These are phyloP conservation scores for Hepsetus odoe DNA, from an alignment of 2,113 vertebrate species.

Conservation along the genomic window DNA sequence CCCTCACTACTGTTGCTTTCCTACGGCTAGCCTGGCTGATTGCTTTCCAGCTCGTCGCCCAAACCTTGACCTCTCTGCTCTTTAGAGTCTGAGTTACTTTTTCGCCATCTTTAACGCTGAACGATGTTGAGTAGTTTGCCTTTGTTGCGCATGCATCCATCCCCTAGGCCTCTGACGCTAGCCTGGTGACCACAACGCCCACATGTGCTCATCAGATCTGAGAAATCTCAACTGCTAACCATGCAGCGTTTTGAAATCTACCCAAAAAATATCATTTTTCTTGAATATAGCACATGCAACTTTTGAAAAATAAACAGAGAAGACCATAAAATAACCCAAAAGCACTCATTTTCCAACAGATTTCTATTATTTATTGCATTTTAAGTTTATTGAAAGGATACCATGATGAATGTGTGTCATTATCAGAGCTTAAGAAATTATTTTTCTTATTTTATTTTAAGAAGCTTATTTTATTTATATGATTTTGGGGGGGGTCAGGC, in stretches of 20 bases:
- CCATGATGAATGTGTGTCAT: too few species aligned
- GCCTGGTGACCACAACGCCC: neutral
- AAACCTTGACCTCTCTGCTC: conserved; percentile 14
- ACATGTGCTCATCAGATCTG: neutral
- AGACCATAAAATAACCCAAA: too few species aligned
- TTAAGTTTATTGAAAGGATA: too few species aligned
- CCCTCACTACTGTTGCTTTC: conserved; percentile 13
- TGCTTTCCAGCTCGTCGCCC: conserved; percentile 30
- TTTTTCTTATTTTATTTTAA: too few species aligned
- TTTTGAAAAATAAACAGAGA: too few species aligned
- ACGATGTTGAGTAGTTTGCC: neutral
- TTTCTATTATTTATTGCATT: too few species aligned
- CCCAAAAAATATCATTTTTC: too few species aligned
- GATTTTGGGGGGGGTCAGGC: too few species aligned
- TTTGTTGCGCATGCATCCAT: neutral
- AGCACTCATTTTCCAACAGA: too few species aligned
- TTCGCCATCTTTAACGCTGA: conserved; percentile 9
- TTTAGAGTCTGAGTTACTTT: conserved; percentile 22
- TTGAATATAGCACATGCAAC: too few species aligned
- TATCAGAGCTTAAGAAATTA: too few species aligned
- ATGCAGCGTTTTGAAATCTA: neutral
- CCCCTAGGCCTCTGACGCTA: neutral
- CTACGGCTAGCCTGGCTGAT: conserved; percentile 17
- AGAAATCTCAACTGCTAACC: neutral
- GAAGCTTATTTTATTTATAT: too few species aligned